Conservation (phyloP, 2,888 invertebrate genomes). For the Melipona beecheii region DNA sequence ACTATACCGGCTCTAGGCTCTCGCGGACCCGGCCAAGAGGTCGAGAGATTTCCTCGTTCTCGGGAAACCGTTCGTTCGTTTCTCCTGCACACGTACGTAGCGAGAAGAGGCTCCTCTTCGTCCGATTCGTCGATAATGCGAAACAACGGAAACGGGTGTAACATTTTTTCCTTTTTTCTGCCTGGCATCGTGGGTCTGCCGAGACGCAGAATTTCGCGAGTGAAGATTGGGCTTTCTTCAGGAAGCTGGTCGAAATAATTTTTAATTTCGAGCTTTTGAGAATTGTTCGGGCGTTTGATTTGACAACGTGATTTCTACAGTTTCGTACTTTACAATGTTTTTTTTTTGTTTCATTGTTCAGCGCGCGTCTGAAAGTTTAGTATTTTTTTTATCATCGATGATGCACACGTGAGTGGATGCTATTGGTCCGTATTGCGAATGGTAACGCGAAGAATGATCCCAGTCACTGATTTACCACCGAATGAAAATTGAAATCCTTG, state of each 20-base stretch:
- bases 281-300: no score
- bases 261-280: no score
- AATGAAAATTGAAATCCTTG: background rate
- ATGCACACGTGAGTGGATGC: background rate
- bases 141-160: slow-evolving; percentile 1
- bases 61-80: slow-evolving; percentile 40
- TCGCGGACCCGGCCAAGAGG: slow-evolving; percentile 60
- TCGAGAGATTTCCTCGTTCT: slow-evolving; percentile 54
- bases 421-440: background rate
- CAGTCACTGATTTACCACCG: background rate
- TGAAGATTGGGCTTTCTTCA: no score
- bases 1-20: slow-evolving; percentile 60
- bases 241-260: no score
- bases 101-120: background rate
- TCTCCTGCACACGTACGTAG: background rate
- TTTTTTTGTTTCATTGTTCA: background rate
- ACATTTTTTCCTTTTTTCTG: background rate
- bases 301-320: no score
- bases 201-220: background rate
- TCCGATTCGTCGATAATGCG: background rate
- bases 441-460: rapidly evolving
- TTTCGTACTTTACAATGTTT: no score
- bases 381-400: background rate
- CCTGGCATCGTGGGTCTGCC: background rate
- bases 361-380: background rate